Percentiles rank a stretch among this genome's conserved stretches.
Conservation (phyloP, 2,888 invertebrate genomes). For the Erpobdella octoculata region DNA sequence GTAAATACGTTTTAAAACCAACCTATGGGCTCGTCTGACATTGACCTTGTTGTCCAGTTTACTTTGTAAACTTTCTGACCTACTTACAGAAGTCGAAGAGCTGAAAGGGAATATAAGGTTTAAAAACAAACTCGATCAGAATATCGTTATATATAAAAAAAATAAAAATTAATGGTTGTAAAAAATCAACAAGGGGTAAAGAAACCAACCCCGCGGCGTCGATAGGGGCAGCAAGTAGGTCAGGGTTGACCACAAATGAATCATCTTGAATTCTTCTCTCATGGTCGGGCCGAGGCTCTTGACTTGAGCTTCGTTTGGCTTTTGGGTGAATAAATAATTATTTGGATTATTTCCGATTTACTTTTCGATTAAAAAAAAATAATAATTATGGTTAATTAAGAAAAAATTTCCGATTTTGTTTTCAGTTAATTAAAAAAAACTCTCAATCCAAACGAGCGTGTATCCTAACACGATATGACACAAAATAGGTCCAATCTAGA, state of each 20-base stretch:
- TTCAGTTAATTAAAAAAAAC: no score
- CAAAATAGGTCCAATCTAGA: no score
- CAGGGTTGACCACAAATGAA: conserved; percentile 1
- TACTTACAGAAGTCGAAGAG: conserved; percentile 53
- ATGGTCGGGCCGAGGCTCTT: not conserved
- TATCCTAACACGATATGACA: no score
- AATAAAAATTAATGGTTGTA: not conserved
- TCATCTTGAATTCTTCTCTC: not conserved
- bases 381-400: no score
- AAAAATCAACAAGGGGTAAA: not conserved
- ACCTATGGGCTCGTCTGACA: conserved; percentile 36
- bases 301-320: not conserved
- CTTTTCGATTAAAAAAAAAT: no score
- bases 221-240: not conserved
- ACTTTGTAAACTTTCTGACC: conserved; percentile 66
- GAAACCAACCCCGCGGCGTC: not conserved
- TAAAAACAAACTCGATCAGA: no score
- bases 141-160: no score
- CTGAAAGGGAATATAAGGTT: not conserved
- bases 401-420: no score
- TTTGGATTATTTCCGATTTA: no score
- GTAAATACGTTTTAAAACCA: not conserved
- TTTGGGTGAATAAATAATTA: no score
- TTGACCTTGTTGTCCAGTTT: conserved; percentile 32
- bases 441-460: no score